A percentile compares a stretch with the other conserved stretches of the same genome.
Evolutionary conservation across 2,888 invertebrate species (phyloP).

Genomic region (Amitus sp.): DNA sequence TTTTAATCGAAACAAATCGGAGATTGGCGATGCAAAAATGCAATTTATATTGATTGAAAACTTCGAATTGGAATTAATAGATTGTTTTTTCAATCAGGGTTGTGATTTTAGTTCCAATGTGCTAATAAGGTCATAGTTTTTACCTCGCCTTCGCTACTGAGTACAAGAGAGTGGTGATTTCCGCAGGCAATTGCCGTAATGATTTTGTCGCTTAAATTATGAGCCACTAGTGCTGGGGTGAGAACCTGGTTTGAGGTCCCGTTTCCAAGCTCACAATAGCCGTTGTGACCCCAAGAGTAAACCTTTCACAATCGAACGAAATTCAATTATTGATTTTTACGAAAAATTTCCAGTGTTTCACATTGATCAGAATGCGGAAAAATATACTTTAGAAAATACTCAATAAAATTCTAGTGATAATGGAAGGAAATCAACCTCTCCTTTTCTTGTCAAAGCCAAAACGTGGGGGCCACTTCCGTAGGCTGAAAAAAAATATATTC

Average conservation of each 20-base stretch:
- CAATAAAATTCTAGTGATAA: no score
- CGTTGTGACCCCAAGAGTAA: constrained; percentile 72
- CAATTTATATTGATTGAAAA: no score
- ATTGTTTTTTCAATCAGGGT: no score
- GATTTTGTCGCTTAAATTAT: constrained; percentile 65
- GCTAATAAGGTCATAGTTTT: no score
- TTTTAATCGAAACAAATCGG: no score
- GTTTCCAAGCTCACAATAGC: constrained; percentile 70
- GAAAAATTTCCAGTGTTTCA: neutral
- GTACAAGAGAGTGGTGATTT: constrained; percentile 70
- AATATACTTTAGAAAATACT: no score
- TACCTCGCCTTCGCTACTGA: constrained; percentile 71
- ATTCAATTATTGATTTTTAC: constrained; percentile 2
- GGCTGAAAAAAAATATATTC: constrained; percentile 68
- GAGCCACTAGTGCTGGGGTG: constrained; percentile 66
- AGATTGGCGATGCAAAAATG: no score
- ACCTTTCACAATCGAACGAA: no score
- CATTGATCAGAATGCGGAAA: no score
- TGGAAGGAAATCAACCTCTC: constrained; percentile 57
- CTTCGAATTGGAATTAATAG: no score
- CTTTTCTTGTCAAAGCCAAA: constrained; percentile 68
- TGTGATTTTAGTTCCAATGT: no score
- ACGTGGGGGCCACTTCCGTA: constrained; percentile 73
- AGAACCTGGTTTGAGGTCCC: constrained; percentile 69
- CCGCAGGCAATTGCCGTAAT: constrained; percentile 70